These are phyloP conservation scores for Amphiprion clarkii DNA, from an alignment of 2,797 vertebrate genomes.

Conservation along the genomic window DNA sequence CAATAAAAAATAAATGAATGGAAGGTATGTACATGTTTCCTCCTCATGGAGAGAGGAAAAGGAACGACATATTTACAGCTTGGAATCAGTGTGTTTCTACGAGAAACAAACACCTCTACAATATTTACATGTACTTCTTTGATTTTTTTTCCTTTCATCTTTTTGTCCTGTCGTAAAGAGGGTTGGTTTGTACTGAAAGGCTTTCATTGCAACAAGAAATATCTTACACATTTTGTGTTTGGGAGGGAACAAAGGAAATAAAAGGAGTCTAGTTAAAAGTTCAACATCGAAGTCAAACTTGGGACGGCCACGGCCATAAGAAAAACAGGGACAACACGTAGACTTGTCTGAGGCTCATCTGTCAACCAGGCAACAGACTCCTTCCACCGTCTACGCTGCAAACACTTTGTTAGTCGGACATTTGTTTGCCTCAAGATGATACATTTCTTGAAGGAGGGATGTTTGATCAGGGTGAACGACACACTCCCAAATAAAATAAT, in stretches of 20 bases:
- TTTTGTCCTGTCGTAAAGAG: constrained; percentile 75
- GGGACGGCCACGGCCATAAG: constrained; percentile 66
- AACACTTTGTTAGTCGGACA: constrained; percentile 20
- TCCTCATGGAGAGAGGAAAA: constrained; percentile 82
- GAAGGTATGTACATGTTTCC: constrained; percentile 89
- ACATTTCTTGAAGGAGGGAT: constrained; percentile 5
- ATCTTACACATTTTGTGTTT: constrained; percentile 75
- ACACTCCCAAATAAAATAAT: constrained; percentile 41
- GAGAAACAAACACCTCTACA: constrained; percentile 91
- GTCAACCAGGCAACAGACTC: constrained; percentile 4
- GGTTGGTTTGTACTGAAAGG: constrained; percentile 81
- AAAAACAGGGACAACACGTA: constrained; percentile 41
- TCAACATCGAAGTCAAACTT: constrained; percentile 53
- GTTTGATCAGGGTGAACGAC: constrained; percentile 9
- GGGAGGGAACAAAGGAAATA: constrained; percentile 56
- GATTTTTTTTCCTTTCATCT: constrained; percentile 68
- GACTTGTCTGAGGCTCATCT: constrained; percentile 7
- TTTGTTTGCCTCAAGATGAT: constrained; percentile 19
- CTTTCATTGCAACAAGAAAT: constrained; percentile 75
- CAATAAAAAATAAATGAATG: constrained; percentile 87
- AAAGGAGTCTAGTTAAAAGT: constrained; percentile 54
- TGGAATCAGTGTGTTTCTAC: constrained; percentile 89
- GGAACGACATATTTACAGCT: constrained; percentile 89
- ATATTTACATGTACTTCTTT: constrained; percentile 87
- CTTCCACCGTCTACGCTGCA: constrained; percentile 30